These are phyloP conservation scores for Sphenopsis melanotis DNA, from an alignment of 2,797 vertebrate species.

Conservation along the genomic window DNA sequence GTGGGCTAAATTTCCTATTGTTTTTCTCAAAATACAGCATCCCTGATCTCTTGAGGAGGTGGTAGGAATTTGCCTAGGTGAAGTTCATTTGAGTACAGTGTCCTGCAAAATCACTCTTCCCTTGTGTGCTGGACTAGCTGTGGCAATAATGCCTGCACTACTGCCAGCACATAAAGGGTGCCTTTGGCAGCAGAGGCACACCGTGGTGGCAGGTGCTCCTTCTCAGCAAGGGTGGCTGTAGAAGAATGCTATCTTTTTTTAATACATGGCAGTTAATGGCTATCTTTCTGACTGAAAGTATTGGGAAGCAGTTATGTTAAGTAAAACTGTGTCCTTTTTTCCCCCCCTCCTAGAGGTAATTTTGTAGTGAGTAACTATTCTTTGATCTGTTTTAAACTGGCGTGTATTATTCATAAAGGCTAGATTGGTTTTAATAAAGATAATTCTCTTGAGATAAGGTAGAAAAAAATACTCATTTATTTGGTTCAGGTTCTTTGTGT, in stretches of 20 bases:
- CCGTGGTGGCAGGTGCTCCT: rapidly evolving
- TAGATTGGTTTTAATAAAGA: slow-evolving; percentile 3
- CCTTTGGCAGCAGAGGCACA: neutral
- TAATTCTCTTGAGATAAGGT: slow-evolving; percentile 10
- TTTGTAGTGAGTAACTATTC: neutral
- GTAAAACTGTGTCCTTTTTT: neutral
- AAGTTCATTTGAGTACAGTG: neutral
- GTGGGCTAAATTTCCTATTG: neutral
- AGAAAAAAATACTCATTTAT: neutral
- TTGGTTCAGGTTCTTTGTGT: neutral
- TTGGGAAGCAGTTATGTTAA: neutral
- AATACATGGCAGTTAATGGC: neutral
- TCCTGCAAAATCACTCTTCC: neutral
- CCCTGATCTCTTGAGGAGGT: neutral
- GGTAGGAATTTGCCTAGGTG: neutral
- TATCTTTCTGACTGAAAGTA: neutral
- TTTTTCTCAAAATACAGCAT: neutral
- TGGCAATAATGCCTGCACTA: rapidly evolving
- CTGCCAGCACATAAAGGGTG: neutral
- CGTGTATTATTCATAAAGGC: neutral
- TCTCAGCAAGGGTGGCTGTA: neutral
- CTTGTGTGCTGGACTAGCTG: neutral
- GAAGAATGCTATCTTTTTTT: neutral
- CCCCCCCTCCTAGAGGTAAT: neutral
- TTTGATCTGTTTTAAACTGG: neutral